These are phyloP conservation scores for Anthopleura sola DNA, from an alignment of 64 coral and sea anemone species.

Conservation along the genomic window DNA sequence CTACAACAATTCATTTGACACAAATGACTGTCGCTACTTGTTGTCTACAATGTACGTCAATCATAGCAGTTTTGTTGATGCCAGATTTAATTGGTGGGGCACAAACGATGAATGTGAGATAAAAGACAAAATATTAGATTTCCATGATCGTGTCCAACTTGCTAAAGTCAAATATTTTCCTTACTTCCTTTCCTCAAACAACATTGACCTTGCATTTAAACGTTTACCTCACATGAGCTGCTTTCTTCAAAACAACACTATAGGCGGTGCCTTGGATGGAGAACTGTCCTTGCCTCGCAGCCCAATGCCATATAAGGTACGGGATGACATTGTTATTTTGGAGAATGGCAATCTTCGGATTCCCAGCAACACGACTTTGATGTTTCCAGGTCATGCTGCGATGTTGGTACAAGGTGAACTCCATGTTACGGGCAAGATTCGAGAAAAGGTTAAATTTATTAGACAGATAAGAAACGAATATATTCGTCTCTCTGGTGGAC, in stretches of 20 bases:
- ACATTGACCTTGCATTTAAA: neutral
- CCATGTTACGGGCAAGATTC: slow-evolving; percentile 25
- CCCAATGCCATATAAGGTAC: slow-evolving; percentile 49
- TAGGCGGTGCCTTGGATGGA: slow-evolving; percentile 53
- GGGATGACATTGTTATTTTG: slow-evolving; percentile 57
- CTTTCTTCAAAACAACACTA: slow-evolving; percentile 32
- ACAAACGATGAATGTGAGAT: slow-evolving; percentile 48
- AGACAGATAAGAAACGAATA: neutral
- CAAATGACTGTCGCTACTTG: slow-evolving; percentile 22
- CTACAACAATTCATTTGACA: slow-evolving; percentile 48
- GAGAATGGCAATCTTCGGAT: slow-evolving; percentile 49
- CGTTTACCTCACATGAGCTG: slow-evolving; percentile 32
- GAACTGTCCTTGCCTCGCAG: neutral
- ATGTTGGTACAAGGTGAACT: slow-evolving; percentile 68
- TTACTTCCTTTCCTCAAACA: slow-evolving; percentile 12
- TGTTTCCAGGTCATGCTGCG: slow-evolving; percentile 49
- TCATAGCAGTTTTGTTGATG: slow-evolving; percentile 21
- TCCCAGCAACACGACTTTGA: slow-evolving; percentile 53
- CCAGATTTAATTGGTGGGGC: slow-evolving; percentile 67
- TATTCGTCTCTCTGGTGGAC: slow-evolving; percentile 53
- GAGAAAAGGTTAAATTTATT: slow-evolving; percentile 49
- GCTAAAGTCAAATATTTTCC: slow-evolving; percentile 57
- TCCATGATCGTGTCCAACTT: slow-evolving; percentile 61
- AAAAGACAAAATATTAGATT: slow-evolving; percentile 57
- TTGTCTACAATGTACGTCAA: slow-evolving; percentile 51